Conservation (phyloP, 2,797 vertebrate genomes). For the Labroides dimidiatus region DNA sequence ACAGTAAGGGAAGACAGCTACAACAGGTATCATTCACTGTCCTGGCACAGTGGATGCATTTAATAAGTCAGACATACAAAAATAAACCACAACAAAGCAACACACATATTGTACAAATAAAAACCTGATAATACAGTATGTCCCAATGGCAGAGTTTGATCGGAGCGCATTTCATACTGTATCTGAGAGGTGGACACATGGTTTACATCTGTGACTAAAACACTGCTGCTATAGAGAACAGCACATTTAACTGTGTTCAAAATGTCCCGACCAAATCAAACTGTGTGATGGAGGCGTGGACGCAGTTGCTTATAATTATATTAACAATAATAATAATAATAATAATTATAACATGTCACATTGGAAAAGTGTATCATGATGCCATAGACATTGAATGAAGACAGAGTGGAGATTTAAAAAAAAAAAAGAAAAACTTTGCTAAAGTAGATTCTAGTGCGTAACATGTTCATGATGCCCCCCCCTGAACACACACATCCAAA, state of each 20-base stretch:
- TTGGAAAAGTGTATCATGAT: conserved; percentile 76
- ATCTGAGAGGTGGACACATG: conserved; percentile 87
- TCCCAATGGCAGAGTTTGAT: conserved; percentile 93
- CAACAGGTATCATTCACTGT: conserved; percentile 81
- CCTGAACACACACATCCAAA: conserved; percentile 25
- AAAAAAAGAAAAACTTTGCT: conserved; percentile 26
- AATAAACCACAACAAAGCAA: conserved; percentile 88
- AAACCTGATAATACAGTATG: conserved; percentile 87
- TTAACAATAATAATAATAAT: conserved; percentile 58
- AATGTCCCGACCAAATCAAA: conserved; percentile 85
- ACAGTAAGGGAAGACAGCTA: conserved; percentile 80
- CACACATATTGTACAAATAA: conserved; percentile 91
- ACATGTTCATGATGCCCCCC: conserved; percentile 72
- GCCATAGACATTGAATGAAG: conserved; percentile 64
- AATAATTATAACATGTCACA: conserved; percentile 73
- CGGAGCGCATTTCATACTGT: conserved; percentile 85
- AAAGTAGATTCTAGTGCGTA: conserved; percentile 58
- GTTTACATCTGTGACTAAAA: conserved; percentile 92
- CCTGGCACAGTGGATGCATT: conserved; percentile 83
- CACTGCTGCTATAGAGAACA: conserved; percentile 81
- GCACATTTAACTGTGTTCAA: conserved; percentile 81
- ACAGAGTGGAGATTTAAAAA: conserved; percentile 60
- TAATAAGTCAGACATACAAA: conserved; percentile 86
- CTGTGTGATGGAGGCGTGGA: conserved; percentile 81
- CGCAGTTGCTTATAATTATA: conserved; percentile 82